phyloP scores from a whole-genome alignment of 2,113 vertebrate genomes.

The Pterocles burchelli region DNA sequence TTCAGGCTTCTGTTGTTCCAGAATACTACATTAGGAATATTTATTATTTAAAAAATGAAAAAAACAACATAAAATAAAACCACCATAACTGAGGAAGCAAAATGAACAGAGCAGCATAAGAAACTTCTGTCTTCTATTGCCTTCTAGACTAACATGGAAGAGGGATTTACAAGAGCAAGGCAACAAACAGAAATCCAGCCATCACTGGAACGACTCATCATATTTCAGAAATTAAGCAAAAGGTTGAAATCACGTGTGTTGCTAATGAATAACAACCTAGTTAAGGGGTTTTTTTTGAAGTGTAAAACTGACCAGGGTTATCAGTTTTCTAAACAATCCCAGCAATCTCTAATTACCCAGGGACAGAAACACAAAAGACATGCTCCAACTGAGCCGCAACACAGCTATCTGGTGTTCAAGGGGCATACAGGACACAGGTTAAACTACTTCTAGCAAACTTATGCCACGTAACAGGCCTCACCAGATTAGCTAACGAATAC shows the following conservation, averaged over 20 bases:
- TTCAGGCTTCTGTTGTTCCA: neutral
- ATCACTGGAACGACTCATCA: neutral
- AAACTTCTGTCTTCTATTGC: neutral
- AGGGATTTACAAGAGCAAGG: neutral
- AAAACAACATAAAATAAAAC: neutral
- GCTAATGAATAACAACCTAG: neutral
- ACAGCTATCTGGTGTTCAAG: neutral
- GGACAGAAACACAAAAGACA: neutral
- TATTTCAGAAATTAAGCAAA: neutral
- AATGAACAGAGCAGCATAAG: neutral
- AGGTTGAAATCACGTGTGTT: neutral
- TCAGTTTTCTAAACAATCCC: neutral
- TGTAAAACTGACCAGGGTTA: neutral
- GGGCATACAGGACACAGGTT: accelerated
- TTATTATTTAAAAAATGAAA: neutral
- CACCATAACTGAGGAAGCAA: neutral
- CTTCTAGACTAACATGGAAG: neutral
- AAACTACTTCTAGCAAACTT: neutral
- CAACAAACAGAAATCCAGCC: neutral
- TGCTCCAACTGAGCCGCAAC: accelerated
- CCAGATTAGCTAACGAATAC: neutral
- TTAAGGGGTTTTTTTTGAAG: neutral
- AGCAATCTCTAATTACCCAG: neutral
- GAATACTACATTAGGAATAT: neutral
- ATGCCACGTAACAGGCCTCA: accelerated